Percentiles rank a stretch among this genome's conserved stretches.
These are phyloP conservation scores for Penelope pileata DNA, from an alignment of 2,113 vertebrate genomes.

Conservation along the genomic window DNA sequence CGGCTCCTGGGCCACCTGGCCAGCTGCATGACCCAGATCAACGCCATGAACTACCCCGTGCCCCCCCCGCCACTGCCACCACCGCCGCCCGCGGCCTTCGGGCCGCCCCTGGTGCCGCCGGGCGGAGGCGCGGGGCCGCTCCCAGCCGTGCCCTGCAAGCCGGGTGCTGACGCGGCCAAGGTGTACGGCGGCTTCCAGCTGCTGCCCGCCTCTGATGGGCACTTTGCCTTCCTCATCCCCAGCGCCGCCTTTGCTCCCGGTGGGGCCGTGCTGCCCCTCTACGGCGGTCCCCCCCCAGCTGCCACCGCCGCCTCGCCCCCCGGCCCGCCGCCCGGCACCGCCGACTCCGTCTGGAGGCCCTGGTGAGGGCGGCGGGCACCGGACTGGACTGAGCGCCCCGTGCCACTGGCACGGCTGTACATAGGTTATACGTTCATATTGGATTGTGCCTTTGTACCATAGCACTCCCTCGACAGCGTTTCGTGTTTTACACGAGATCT, in stretches of 20 bases:
- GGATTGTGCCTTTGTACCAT: constrained; percentile 95
- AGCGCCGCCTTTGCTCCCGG: constrained; percentile 88
- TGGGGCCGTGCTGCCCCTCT: constrained; percentile 91
- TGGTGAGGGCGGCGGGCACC: constrained; percentile 81
- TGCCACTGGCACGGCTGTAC: constrained; percentile 56
- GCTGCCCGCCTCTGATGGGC: constrained; percentile 95
- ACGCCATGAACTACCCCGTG: constrained; percentile 93
- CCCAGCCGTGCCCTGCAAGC: constrained; percentile 87
- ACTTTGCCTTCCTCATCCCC: constrained; percentile 97
- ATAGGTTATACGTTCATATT: constrained; percentile 92
- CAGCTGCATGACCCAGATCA: constrained; percentile 98
- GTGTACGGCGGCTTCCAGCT: constrained; percentile 96
- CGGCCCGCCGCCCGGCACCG: constrained; percentile 76
- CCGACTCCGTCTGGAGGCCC: constrained; percentile 96
- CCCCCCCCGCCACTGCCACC: constrained; percentile 87
- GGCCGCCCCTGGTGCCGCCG: constrained; percentile 89
- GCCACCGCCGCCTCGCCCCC: constrained; percentile 65
- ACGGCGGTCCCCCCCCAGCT: constrained; percentile 73
- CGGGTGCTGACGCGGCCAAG: constrained; percentile 83
- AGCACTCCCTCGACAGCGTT: constrained; percentile 81
- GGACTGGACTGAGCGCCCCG: constrained; percentile 45
- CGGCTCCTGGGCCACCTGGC: constrained; percentile 95
- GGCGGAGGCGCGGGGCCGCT: constrained; percentile 81
- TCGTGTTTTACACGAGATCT: constrained; percentile 88
- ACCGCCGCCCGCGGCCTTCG: constrained; percentile 84